Base-by-base conservation (phyloP, 1,140 invertebrate species). In the Lethrus apterus region DNA sequence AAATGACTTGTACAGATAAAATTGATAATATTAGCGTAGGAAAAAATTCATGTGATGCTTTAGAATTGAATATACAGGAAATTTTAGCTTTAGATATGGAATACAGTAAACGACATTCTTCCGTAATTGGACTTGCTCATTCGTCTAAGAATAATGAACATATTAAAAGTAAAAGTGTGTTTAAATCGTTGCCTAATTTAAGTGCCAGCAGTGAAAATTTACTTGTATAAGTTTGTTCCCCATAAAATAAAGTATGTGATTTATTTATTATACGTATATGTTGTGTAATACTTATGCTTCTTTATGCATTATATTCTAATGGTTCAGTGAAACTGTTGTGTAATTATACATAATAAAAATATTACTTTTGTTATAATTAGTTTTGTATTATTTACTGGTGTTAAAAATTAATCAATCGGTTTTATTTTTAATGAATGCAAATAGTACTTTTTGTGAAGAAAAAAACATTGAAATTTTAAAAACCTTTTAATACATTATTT, bases 141-240 rank as follows among this genome's bases (percentile, higher is more conserved):
- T 33, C 30, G 8, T 48, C 38, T 18, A 50, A 44, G 20, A 29
- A 32, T 44, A 31, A 36, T 10, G 31, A 30, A 15, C 44, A 26
- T 30, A 19, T 30, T 44, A 44, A 44, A 32, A 50, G 17, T 44
- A 44, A 45, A 30, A 23, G 26, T 18, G 21, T 50, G 21, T 50
- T 50, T 19, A 50, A 50, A 45, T 50, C 48, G 13, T 44, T 80
- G 67, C 78, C 77, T 65, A 80, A 80, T 69, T 68, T 80, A 62
- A 78, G 74, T 67, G 74, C 77, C 53, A 75, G 72, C 62, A 74
- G 75, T 63, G 77, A 79, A 63, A 74, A 70, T 56, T 68, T 79
- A 50, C 75, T 77, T 40, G 52, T 64, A 43, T 66, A 52, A 33
- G 56, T 50, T 48, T 32, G 3, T 8, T 14, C 9, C 5, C 5